A percentile compares a stretch with the other conserved stretches of the same genome.
Conservation (phyloP, 2,888 invertebrate genomes). For the Hipparchia sbordonii region DNA sequence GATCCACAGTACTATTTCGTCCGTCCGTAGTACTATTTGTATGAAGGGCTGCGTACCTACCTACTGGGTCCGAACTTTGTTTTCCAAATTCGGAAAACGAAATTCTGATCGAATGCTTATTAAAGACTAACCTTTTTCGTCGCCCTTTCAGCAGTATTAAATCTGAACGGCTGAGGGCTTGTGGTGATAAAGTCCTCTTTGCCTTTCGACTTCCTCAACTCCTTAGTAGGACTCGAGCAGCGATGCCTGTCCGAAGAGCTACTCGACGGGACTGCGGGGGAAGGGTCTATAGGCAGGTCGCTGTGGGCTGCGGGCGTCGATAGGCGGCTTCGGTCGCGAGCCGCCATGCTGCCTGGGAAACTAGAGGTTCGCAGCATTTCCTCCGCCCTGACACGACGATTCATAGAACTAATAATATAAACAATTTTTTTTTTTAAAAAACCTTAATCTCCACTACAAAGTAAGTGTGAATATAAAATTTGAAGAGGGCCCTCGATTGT, state of each 20-base stretch:
- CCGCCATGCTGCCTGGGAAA: conserved; percentile 87
- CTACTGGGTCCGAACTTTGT: too few relatives aligned
- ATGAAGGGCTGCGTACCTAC: too few relatives aligned
- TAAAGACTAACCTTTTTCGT: conserved; percentile 61
- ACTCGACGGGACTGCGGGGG: conserved; percentile 63
- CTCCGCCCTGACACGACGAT: conserved; percentile 86
- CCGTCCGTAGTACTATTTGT: too few relatives aligned
- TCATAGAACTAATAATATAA: conserved; percentile 70
- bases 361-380: conserved; percentile 86
- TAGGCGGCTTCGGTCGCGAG: conserved; percentile 80
- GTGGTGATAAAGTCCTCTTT: conserved; percentile 80
- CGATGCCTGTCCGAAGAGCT: conserved; percentile 62
- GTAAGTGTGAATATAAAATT: too few relatives aligned
- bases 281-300: conserved; percentile 74
- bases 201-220: conserved; percentile 57
- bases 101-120: too few relatives aligned
- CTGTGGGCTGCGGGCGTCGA: conserved; percentile 78
- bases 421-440: too few relatives aligned
- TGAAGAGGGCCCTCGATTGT: too few relatives aligned
- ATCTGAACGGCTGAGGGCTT: conserved; percentile 78
- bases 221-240: conserved; percentile 63
- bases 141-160: conserved; percentile 78
- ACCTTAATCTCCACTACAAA: too few relatives aligned
- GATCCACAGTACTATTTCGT: too few relatives aligned
- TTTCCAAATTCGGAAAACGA: too few relatives aligned